Percentiles rank a stretch among this genome's conserved stretches.
Conservation (phyloP, 1,140 invertebrate species). For the Sminthurides bifidus region DNA sequence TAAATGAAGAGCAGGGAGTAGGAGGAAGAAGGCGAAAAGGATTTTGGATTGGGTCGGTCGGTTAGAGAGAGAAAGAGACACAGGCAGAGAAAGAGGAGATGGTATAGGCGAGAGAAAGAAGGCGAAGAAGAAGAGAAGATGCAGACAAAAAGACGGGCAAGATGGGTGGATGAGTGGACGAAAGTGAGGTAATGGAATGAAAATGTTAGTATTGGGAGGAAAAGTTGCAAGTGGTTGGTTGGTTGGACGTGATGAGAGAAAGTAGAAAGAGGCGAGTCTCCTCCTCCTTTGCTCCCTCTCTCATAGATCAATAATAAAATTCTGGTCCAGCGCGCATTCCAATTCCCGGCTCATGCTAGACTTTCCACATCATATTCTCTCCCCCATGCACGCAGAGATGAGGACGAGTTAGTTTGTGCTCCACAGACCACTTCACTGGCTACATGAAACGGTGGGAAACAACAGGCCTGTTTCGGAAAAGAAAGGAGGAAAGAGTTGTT, state of each 20-base stretch:
- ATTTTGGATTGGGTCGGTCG: too few species aligned
- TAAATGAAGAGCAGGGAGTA: too few species aligned
- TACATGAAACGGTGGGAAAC: too few species aligned
- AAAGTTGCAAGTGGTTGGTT: constrained; percentile 10
- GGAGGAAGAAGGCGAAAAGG: too few species aligned
- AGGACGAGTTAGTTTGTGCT: too few species aligned
- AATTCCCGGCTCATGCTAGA: too few species aligned
- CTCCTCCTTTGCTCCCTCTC: constrained; percentile 13
- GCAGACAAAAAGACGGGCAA: not conserved
- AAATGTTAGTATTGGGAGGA: constrained; percentile 21
- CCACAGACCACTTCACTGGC: too few species aligned
- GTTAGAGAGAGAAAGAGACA: not conserved
- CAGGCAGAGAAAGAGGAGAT: not conserved
- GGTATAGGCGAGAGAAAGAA: not conserved
- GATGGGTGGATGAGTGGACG: not conserved
- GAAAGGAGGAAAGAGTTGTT: too few species aligned
- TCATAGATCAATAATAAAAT: constrained; percentile 26
- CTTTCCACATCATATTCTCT: too few species aligned
- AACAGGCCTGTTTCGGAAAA: too few species aligned
- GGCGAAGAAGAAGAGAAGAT: not conserved
- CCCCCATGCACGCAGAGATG: too few species aligned
- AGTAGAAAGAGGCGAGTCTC: constrained; percentile 15
- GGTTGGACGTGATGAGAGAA: constrained; percentile 6
- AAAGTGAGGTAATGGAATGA: constrained; percentile 14
- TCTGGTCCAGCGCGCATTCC: constrained; percentile 25